Evolutionary conservation across 1,140 invertebrate species (phyloP).

Genomic region (Carposina sasakii): DNA sequence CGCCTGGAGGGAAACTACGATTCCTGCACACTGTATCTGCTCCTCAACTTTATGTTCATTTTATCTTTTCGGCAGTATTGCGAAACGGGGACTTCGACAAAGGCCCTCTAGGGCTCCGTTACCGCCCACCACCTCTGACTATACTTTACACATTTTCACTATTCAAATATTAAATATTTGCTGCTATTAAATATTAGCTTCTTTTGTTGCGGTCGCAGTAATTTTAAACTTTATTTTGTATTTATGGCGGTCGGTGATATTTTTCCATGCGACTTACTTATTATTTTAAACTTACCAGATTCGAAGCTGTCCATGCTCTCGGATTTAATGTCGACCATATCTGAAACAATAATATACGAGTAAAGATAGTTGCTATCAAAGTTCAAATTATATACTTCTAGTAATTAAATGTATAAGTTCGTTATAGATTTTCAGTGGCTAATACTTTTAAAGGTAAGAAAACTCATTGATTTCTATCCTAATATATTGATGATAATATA

Average conservation of each 20-base stretch:
- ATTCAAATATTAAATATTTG: constrained; percentile 67
- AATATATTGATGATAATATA: no score
- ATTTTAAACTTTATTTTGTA: constrained; percentile 27
- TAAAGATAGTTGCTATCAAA: constrained; percentile 12
- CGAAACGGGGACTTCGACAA: constrained; percentile 57
- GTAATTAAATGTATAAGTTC: no score
- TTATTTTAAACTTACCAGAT: constrained; percentile 52
- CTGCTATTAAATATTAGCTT: no score
- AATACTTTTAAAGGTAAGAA: no score
- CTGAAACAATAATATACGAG: constrained; percentile 46
- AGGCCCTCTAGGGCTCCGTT: constrained; percentile 61
- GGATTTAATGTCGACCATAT: constrained; percentile 57
- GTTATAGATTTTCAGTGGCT: no score
- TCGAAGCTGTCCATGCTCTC: constrained; percentile 68
- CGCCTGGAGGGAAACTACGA: constrained; percentile 63
- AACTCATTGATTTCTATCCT: no score
- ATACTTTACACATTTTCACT: constrained; percentile 52
- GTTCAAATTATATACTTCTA: no score
- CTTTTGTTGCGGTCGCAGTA: constrained; percentile 15
- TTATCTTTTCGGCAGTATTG: constrained; percentile 68
- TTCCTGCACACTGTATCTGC: constrained; percentile 64
- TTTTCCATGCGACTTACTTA: no score
- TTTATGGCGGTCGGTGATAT: no score
- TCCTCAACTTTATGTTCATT: constrained; percentile 69
- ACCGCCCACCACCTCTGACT: constrained; percentile 39